Base-by-base conservation (phyloP, 2,888 invertebrate species). In the Antheraea assamensis region DNA sequence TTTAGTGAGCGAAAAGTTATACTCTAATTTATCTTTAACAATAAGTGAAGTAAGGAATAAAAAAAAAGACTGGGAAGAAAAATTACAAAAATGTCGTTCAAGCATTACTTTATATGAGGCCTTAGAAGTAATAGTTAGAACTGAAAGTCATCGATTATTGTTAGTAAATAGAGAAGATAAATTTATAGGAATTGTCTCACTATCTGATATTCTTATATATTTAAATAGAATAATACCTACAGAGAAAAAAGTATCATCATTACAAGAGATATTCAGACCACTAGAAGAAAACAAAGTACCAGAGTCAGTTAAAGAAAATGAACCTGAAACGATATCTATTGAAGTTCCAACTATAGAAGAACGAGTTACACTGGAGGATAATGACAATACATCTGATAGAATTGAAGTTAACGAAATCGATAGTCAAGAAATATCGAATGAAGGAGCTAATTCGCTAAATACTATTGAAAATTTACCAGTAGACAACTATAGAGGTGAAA, bases 41-140 rank as follows among this genome's bases (percentile, higher is more conserved):
- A 94, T 98, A 85, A 97, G 97, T 85, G 96, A 98, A 90, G 98
- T 98, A 80, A 97, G 98, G 86, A 97, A 97, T 87, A 97, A 97
- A 92, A 96, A 98, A 87, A 97, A 97, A 92, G 98, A 98, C 95
- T 98, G 98, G 97, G 98, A 98, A 91, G 98, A 98, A 93, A 98
- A 98, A 83, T 97, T 98, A 83, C 97, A 97, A 88, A 98, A 97
- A 90, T 98, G 98, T 95, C 96, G 96, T 91, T 95, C 97, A 88
- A 97, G 97, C 88, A 98, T 98, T 94, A 97, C 97, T 75, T 95
- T 98, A 85, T 97, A 96, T 85, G 96, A 96, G 85, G 96, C 98
- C 88, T 97, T 98, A 96, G 98, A 98, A 92, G 97, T 96, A 92
- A 98, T 98, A 88, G 98, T 98, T 82, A 96, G 97, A 92, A 98